A percentile compares a stretch with the other conserved stretches of the same genome.
These are phyloP conservation scores for Hemicordylus capensis DNA, from an alignment of 2,113 vertebrate species.

Conservation along the genomic window DNA sequence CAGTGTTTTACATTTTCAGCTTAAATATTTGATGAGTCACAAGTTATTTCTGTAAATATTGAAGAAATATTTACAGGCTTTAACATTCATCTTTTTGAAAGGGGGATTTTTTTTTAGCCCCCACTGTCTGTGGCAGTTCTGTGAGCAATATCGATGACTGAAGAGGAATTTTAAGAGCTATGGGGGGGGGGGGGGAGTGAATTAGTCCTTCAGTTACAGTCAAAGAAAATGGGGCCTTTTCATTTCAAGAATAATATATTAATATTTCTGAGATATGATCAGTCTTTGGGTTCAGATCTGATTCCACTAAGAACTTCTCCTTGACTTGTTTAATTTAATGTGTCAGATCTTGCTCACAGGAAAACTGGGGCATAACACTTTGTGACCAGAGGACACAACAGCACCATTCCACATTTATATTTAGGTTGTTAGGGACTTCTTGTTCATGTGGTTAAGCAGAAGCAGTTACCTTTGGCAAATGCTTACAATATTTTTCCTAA, in stretches of 20 bases:
- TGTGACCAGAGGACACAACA: neutral
- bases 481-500: neutral
- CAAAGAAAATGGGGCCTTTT: neutral
- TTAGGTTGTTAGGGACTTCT: neutral
- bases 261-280: neutral
- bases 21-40: conserved; percentile 63
- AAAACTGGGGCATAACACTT: neutral
- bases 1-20: conserved; percentile 53
- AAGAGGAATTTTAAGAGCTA: neutral
- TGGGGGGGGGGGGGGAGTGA: rapidly evolving
- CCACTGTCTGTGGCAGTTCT: rapidly evolving
- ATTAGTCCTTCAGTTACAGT: rapidly evolving
- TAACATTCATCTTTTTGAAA: conserved; percentile 14
- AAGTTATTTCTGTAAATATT: conserved; percentile 65
- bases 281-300: neutral
- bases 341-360: neutral
- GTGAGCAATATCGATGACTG: rapidly evolving
- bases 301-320: neutral
- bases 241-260: neutral
- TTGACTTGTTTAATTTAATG: neutral
- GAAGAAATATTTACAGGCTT: neutral
- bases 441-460: neutral
- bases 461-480: neutral
- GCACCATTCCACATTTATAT: neutral
- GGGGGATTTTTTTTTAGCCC: neutral